Base-by-base conservation (phyloP, 2,888 invertebrate genomes). In the Smittia sp. region DNA sequence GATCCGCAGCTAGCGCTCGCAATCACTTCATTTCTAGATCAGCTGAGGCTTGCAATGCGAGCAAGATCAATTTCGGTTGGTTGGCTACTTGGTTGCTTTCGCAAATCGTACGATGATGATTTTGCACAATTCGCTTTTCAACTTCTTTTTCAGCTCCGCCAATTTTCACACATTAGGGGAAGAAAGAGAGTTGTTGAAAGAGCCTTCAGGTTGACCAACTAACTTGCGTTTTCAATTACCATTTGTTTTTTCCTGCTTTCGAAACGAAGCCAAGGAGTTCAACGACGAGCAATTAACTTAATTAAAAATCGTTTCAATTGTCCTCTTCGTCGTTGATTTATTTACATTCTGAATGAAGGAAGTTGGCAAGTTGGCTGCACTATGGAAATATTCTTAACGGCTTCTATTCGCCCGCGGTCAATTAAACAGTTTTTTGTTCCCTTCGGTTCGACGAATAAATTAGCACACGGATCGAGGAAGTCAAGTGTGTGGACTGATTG, bases 321-420 rank as follows among this genome's bases (percentile, higher is more conserved):
- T 65, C 20, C 22, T 15, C 15, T 13, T 11, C 24, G 22, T 62
- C 20, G 62, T 24, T 63, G 13, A 63, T 63, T n/a, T 66, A 69
- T 69, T 25, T 69, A 32, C 69, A 69, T 69, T 9, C 11, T n/a
- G 11, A 69, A 69, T 69, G 46, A 18, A 69, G 69, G 69, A 69
- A 69, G 54, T 54, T 7, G 27, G 11, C 67, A 20, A 63, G 58
- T 18, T 20, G 24, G 24, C 15, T 46, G 46, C 46, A 46, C 13
- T 46, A 6, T 46, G 46, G 46, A 46, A 46, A 6, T 6, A 46
- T 46, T 46, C 11, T 46, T n/a, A n/a, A n/a, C n/a, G n/a, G n/a
- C n/a, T n/a, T n/a, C n/a, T 9, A 32, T 32, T 32, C 32, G 32
- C 9, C 32, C 3, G 32, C 9, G 32, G 9, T 32, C 9, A 32